A percentile compares a stretch with the other conserved stretches of the same genome.
phyloP scores from a whole-genome alignment of 2,797 vertebrate species.

The Enteromius fasciolatus region DNA sequence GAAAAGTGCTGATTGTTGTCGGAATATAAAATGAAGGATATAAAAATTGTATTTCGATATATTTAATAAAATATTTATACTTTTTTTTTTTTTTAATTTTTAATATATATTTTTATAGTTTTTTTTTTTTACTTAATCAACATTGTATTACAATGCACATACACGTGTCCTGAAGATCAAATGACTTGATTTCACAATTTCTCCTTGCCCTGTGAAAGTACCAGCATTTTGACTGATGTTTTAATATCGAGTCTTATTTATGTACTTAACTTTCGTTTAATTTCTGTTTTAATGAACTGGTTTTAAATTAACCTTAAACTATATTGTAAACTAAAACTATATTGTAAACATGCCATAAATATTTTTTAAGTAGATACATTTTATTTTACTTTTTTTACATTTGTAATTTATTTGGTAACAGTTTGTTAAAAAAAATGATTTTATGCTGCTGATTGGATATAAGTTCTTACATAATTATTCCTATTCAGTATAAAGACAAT shows the following conservation, averaged over 20 bases:
- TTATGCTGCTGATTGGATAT: not conserved
- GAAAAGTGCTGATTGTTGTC: not conserved
- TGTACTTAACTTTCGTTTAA: not conserved
- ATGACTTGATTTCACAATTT: not conserved
- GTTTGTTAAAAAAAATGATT: not conserved
- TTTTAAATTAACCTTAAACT: not conserved
- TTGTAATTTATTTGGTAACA: not conserved
- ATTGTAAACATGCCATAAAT: not conserved
- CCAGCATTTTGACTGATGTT: not conserved
- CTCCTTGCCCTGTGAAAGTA: not conserved
- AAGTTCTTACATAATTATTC: not conserved
- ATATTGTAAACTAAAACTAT: not conserved
- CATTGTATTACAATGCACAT: not conserved
- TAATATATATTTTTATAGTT: not conserved
- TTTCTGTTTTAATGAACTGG: not conserved
- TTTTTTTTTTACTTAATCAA: not conserved
- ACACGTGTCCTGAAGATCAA: not conserved
- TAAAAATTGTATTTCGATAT: not conserved
- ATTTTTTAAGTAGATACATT: not conserved
- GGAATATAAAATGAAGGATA: not conserved
- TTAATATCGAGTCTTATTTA: not conserved
- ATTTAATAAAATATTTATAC: not conserved
- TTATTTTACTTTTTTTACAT: not conserved
- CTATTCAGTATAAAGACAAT: not conserved
- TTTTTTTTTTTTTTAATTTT: too few species aligned